Evolutionary conservation across 2,888 invertebrate species (phyloP).

Genomic region (Lottia gigantea): DNA sequence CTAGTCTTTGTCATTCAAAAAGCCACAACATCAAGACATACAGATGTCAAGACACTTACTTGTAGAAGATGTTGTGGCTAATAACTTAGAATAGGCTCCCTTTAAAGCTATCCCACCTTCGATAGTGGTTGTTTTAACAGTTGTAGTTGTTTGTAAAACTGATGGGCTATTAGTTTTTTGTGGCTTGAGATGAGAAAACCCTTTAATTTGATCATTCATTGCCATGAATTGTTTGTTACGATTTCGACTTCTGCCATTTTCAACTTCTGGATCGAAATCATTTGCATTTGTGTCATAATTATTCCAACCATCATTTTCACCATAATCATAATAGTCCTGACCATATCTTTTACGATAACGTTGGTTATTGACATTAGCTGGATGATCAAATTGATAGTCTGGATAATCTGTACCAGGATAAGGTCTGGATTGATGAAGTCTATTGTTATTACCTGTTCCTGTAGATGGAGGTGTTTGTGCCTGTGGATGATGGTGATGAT

Average conservation of each 20-base stretch:
- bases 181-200: conserved; percentile 26
- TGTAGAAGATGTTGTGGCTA: conserved; percentile 11
- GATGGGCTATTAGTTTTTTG: conserved; percentile 10
- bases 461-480: not conserved
- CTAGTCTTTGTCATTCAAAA: not conserved
- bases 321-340: conserved; percentile 20
- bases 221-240: conserved; percentile 51
- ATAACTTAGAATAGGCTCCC: conserved; percentile 10
- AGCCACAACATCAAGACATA: conserved; percentile 7
- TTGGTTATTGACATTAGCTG: conserved; percentile 5
- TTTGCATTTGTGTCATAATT: not conserved
- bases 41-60: not conserved
- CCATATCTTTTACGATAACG: conserved; percentile 16
- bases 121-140: not conserved
- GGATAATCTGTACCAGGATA: conserved; percentile 15
- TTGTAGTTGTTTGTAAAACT: not conserved
- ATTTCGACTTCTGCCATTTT: conserved; percentile 40
- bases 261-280: not conserved
- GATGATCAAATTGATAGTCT: conserved; percentile 14
- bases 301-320: conserved; percentile 1
- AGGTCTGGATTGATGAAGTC: not conserved
- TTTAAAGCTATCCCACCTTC: conserved; percentile 15
- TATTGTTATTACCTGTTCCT: conserved; percentile 19
- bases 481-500: conserved; percentile 36
- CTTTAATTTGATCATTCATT: conserved; percentile 42